Conservation (phyloP, 92 coral and sea anemone species). For the Porites divaricata region DNA sequence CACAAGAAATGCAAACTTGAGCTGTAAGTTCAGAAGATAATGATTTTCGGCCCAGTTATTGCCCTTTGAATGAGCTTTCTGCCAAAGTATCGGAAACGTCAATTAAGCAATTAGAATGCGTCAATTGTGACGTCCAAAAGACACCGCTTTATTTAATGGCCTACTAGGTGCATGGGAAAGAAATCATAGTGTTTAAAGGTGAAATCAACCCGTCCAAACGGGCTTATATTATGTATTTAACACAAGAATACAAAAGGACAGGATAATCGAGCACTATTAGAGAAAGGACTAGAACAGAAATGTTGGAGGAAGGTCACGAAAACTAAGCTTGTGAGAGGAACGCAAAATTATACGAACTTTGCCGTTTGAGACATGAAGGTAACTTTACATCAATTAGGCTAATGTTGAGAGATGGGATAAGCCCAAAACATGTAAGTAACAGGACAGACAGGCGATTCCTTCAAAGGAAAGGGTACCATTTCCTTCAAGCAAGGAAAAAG, state of each 20-base stretch:
- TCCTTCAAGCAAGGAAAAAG: conserved; percentile 25
- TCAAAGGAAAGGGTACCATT: conserved; percentile 2
- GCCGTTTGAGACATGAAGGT: conserved; percentile 10
- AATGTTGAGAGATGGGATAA: conserved; percentile 24
- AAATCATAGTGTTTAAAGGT: conserved; percentile 3
- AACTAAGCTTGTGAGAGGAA: conserved; percentile 26
- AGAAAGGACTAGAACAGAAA: not conserved
- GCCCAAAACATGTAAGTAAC: conserved; percentile 3
- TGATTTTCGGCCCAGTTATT: too few relatives aligned
- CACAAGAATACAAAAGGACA: not conserved
- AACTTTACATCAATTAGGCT: conserved; percentile 31
- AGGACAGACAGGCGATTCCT: conserved; percentile 31
- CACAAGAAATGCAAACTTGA: too few relatives aligned
- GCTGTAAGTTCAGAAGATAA: too few relatives aligned
- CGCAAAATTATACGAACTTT: conserved; percentile 22
- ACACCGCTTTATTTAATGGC: too few relatives aligned
- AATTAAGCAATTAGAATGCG: too few relatives aligned
- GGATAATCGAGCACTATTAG: not conserved
- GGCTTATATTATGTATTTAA: conserved; percentile 15
- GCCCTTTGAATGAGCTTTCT: too few relatives aligned
- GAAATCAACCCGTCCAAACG: not conserved
- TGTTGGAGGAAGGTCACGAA: conserved; percentile 24
- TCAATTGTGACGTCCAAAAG: too few relatives aligned
- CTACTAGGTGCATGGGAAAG: not conserved
- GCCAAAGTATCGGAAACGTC: too few relatives aligned